Evolutionary conservation across 2,113 vertebrate genomes (phyloP), one percentile per base, ranked within the genome.

Genomic region (Leiothrix lutea): DNA sequence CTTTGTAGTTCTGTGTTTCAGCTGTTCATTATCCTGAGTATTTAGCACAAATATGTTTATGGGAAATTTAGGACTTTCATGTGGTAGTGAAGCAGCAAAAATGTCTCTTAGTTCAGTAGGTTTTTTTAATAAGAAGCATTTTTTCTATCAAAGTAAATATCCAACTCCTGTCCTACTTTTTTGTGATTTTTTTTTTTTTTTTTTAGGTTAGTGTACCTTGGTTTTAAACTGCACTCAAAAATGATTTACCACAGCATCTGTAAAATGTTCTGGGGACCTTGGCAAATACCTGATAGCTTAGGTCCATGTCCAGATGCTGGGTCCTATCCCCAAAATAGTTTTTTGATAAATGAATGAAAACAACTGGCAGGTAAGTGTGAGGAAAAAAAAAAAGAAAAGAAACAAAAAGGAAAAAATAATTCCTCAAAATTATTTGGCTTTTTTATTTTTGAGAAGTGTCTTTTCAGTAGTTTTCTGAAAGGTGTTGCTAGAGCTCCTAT

Each of bases 151-250:
- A 58, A 93, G 66, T 22, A 21, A 79, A 45, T 45, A 9, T 66
- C 69, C 25, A 50, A 20, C 6, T 69, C n/a, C 45, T 53, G 83
- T 82, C 65, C 77, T 91, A 65, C 29, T 69, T 84, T 93, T 57
- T 58, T 69, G 66, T 24, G 67, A 28, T 40, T 47, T 56, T 65
- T 80, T 79, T 47, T 56, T 65, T 80, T 79, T 48, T 75, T 79
- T 48, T 80, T 82, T 82, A 82, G 25, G 25, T 82, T 90, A 77
- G n/a, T 12, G 12, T 72, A 77, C n/a, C 33, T 90, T 88, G 12
- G 7, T 77, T 88, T 94, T 62, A 94, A 93, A 93, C 86, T 86
- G 16, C 29, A 17, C 1, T 88, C 58, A 80, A 95, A 95, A 73
- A 33, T 72, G 0, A 53, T 87, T 85, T 71, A 93, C 54, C 25